Percentiles rank a stretch among this genome's conserved stretches.
phyloP scores from a whole-genome alignment of 2,888 invertebrate genomes.

The Morpho deidamia region DNA sequence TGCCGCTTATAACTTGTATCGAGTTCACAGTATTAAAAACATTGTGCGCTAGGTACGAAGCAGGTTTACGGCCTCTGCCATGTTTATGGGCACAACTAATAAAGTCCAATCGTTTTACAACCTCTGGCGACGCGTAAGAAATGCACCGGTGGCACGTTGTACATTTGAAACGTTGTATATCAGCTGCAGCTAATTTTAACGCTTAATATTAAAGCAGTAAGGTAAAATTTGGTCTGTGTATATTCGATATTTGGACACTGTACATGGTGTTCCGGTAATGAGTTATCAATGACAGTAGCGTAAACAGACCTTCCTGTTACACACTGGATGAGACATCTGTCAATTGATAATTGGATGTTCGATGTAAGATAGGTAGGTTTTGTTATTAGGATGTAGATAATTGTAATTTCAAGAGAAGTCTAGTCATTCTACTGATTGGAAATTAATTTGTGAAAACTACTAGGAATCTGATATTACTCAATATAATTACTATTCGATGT shows the following conservation, averaged over 20 bases:
- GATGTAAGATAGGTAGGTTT: too few relatives aligned
- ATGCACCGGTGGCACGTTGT: slow-evolving; percentile 16
- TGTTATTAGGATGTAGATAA: too few relatives aligned
- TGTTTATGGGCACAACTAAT: slow-evolving; percentile 69
- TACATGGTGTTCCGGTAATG: slow-evolving; percentile 10
- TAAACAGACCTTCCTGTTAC: slow-evolving; percentile 20
- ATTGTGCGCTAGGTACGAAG: slow-evolving; percentile 27
- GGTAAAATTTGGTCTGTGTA: background rate
- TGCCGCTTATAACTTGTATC: slow-evolving; percentile 10
- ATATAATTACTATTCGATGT: too few relatives aligned
- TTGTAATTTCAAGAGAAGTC: too few relatives aligned
- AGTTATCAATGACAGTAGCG: slow-evolving; percentile 13
- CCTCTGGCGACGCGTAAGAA: slow-evolving; percentile 29
- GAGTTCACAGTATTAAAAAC: slow-evolving; percentile 26
- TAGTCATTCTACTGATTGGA: too few relatives aligned
- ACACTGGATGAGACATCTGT: too few relatives aligned
- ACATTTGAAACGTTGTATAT: slow-evolving; percentile 3
- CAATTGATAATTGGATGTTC: too few relatives aligned
- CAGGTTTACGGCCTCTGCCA: slow-evolving; percentile 57
- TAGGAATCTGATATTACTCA: too few relatives aligned
- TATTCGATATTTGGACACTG: background rate
- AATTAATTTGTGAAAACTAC: too few relatives aligned
- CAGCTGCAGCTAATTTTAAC: slow-evolving; percentile 2
- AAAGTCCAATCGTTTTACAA: slow-evolving; percentile 61
- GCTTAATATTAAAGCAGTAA: background rate